Percentiles rank a stretch among this genome's conserved stretches.
Conservation (phyloP, 2,888 invertebrate genomes). For the Abscondita cerata region DNA sequence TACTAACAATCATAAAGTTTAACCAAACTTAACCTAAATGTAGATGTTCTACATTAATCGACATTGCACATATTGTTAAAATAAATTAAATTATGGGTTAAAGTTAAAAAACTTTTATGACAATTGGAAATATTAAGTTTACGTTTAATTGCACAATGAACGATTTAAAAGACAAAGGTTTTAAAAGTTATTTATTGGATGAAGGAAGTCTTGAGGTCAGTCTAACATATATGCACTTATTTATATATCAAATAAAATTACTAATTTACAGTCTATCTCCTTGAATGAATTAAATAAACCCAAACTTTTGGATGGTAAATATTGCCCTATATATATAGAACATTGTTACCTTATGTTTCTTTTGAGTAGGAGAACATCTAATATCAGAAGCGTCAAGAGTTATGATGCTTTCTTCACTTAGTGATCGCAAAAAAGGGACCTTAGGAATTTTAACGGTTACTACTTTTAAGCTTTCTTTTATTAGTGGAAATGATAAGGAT, state of each 20-base stretch:
- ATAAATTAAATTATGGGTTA: constrained; percentile 10
- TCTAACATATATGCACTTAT: not conserved
- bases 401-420: constrained; percentile 81
- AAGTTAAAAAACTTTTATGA: not conserved
- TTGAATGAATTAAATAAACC: constrained; percentile 54
- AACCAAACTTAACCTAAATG: constrained; percentile 9
- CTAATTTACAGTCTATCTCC: constrained; percentile 52
- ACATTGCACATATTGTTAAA: not conserved
- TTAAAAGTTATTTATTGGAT: constrained; percentile 55
- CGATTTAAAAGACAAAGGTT: constrained; percentile 52
- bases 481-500: constrained; percentile 70
- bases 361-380: constrained; percentile 75
- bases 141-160: constrained; percentile 40
- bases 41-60: not conserved
- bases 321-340: not conserved
- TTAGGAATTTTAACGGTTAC: constrained; percentile 89
- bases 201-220: constrained; percentile 54
- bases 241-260: not conserved
- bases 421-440: constrained; percentile 79
- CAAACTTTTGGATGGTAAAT: constrained; percentile 54
- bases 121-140: too few species aligned
- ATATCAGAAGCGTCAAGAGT: constrained; percentile 84
- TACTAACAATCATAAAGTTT: not conserved
- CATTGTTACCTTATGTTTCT: constrained; percentile 1
- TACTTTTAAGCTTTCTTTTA: constrained; percentile 91